Evolutionary conservation across 2,113 vertebrate species (phyloP).

Genomic region (Tetrao urogallus): DNA sequence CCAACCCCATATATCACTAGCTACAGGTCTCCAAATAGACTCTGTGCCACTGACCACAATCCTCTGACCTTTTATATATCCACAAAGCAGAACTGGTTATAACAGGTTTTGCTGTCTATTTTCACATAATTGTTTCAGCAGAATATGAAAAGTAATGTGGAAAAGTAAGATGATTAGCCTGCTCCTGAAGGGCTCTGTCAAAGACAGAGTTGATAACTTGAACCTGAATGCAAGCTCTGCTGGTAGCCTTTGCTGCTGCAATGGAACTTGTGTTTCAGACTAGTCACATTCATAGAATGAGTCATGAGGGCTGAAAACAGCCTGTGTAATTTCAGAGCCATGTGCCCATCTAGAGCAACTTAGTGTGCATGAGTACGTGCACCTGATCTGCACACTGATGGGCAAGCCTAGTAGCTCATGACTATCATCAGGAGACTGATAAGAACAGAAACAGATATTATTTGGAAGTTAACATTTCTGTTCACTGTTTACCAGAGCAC

Average conservation of each 20-base stretch:
- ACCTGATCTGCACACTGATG: accelerated
- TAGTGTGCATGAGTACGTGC: not conserved
- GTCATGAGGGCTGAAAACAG: not conserved
- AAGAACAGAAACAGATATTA: not conserved
- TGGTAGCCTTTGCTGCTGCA: not conserved
- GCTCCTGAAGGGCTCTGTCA: not conserved
- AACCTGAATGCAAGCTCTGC: not conserved
- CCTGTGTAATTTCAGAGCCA: not conserved
- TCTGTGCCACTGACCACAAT: too few species aligned
- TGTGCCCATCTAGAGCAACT: not conserved
- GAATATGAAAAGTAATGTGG: not conserved
- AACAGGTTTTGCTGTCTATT: accelerated
- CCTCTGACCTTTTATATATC: not conserved
- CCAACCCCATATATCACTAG: too few species aligned
- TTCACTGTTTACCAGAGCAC: not conserved
- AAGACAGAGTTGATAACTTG: not conserved
- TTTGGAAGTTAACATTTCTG: not conserved
- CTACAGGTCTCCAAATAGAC: too few species aligned
- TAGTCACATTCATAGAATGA: not conserved
- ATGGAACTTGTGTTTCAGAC: not conserved
- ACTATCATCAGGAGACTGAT: not conserved
- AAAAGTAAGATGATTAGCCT: not conserved
- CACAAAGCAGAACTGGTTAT: not conserved
- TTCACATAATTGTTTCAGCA: not conserved
- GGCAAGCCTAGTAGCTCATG: not conserved